Evolutionary conservation across 2,888 invertebrate species (phyloP).

Genomic region (Microplitis manilae): DNA sequence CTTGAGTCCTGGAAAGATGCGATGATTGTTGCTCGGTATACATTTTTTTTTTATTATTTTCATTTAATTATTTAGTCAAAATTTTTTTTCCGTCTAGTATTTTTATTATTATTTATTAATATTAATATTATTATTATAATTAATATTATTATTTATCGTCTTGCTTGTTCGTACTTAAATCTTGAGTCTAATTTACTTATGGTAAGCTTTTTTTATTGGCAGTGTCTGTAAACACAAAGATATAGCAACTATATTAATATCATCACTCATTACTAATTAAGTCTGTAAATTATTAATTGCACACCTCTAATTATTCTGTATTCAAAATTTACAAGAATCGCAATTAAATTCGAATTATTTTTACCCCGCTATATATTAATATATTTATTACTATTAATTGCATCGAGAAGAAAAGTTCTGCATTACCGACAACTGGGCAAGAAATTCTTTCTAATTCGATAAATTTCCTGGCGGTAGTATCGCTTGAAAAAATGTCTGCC

Average conservation of each 20-base stretch:
- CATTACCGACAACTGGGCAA: too few species aligned
- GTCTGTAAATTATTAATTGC: background rate
- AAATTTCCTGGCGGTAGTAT: too few species aligned
- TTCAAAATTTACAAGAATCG: too few species aligned
- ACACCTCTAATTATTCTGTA: too few species aligned
- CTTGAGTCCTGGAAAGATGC: constrained; percentile 69
- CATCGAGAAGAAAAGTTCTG: too few species aligned
- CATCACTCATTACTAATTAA: background rate
- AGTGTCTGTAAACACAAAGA: constrained; percentile 63
- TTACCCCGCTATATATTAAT: too few species aligned
- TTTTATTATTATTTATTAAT: constrained; percentile 36
- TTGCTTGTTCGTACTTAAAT: constrained; percentile 44
- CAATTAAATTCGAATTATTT: too few species aligned
- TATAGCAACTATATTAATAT: background rate
- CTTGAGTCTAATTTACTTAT: constrained; percentile 62
- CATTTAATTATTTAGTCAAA: constrained; percentile 44
- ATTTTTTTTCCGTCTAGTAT: constrained; percentile 45
- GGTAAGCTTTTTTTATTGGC: constrained; percentile 67
- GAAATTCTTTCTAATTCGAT: too few species aligned
- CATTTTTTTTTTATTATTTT: constrained; percentile 28
- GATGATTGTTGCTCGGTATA: constrained; percentile 63
- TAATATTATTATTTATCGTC: constrained; percentile 27
- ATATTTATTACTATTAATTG: too few species aligned
- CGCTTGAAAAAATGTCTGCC: too few species aligned
- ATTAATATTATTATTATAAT: constrained; percentile 28